A percentile compares a stretch with the other conserved stretches of the same genome.
These are phyloP conservation scores for Coenonympha arcania DNA, from an alignment of 2,888 invertebrate genomes.

Conservation along the genomic window DNA sequence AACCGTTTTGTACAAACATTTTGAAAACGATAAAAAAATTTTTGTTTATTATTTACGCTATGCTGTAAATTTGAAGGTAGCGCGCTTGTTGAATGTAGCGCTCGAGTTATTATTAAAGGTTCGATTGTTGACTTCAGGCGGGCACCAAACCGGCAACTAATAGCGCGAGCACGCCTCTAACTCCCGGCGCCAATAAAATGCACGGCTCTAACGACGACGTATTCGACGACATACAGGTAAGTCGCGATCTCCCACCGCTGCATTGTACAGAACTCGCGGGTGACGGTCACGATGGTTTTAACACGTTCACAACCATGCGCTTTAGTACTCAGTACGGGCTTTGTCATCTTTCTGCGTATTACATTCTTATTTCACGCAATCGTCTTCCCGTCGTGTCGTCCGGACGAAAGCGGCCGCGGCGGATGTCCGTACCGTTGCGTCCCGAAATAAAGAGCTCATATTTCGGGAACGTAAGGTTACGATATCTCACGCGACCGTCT, in stretches of 20 bases:
- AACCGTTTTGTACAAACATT: no score
- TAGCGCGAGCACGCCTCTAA: slow-evolving; percentile 65
- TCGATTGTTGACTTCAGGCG: slow-evolving; percentile 43
- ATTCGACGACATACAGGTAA: slow-evolving; percentile 67
- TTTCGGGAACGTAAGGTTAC: slow-evolving; percentile 50
- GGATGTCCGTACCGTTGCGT: slow-evolving; percentile 44
- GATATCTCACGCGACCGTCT: slow-evolving; percentile 34
- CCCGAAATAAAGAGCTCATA: slow-evolving; percentile 69
- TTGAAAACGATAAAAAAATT: no score
- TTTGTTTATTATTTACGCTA: no score
- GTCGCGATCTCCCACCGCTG: slow-evolving; percentile 26
- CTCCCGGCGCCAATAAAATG: slow-evolving; percentile 56
- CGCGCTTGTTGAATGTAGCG: slow-evolving; percentile 12
- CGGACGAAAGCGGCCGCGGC: slow-evolving; percentile 34
- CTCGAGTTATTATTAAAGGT: slow-evolving; percentile 20
- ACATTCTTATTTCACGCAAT: slow-evolving; percentile 21
- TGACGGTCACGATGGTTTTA: slow-evolving; percentile 60
- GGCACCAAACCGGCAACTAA: slow-evolving; percentile 59
- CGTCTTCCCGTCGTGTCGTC: slow-evolving; percentile 23
- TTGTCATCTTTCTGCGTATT: slow-evolving; percentile 15
- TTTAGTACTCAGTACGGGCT: slow-evolving; percentile 23
- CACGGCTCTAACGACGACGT: slow-evolving; percentile 68
- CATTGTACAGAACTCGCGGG: slow-evolving; percentile 45
- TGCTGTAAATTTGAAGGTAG: slow-evolving; percentile 12
- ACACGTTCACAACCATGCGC: slow-evolving; percentile 69